Evolutionary conservation across 2,113 vertebrate genomes (phyloP), one percentile per base, ranked within the genome.

Genomic region (Ciconia boyciana): DNA sequence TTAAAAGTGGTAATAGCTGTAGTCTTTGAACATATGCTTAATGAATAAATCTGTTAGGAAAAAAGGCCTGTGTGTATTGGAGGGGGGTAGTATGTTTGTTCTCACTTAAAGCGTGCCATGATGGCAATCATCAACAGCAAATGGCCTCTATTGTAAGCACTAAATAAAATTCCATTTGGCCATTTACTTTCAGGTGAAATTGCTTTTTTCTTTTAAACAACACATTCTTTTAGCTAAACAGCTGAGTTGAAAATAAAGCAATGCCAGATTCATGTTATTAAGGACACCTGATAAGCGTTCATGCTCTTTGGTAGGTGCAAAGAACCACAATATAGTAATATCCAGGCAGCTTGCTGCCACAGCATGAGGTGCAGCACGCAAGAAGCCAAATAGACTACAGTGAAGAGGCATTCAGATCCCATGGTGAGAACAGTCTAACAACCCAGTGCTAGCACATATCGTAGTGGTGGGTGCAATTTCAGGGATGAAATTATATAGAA

Each of bases 1-100:
- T 77, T 97, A 97, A 81, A 98, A 97, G 26, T 87, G 51, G 94
- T 92, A 97, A 98, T 84, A 94, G 94, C 90, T 96, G 96, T 93
- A 90, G 91, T 95, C 91, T 94, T 96, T 72, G 92, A 95, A 96
- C 97, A 87, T 94, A 97, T 96, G 95, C 96, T 95, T 92, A 96
- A 93, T 96, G 93, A 90, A 96, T 32, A 96, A 82, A 90, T 90
- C 87, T 96, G 95, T 93, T 95, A 87, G 55, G 58, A 91, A 95
- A 93, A 97, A 94, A 96, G 83, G 88, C 72, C 69, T 83, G 58
- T 85, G 97, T 94, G 94, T 97, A 95, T 84, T 90, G 60, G 83
- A 96, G 91, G 81, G 61, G 39, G 58, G 39, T 51, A 95, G 68
- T 65, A 81, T 96, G 89, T 97, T 97, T 97, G 89, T 97, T 96